Evolutionary conservation across 2,888 invertebrate species (phyloP), one percentile per base, ranked within the genome.

Genomic region (Tromatobia lineatoria): DNA sequence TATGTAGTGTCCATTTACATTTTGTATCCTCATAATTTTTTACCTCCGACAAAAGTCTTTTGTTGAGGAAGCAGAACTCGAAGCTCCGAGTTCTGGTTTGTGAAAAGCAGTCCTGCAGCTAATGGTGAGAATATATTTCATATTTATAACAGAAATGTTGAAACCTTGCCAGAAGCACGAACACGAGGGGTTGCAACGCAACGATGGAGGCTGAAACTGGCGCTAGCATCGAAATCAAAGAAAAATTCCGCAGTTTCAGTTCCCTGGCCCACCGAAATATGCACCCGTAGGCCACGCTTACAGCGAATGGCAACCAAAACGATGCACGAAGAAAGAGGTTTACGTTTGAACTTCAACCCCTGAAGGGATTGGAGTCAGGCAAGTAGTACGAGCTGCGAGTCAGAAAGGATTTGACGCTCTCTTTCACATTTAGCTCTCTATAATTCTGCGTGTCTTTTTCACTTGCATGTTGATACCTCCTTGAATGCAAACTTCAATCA

Each of bases 351-450:
- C 81, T 81, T 79, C 81, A 70, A 18, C 38, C 54, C 70, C 69
- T 61, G 29, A 66, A 75, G 57, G 80, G 76, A 54, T 45, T 42
- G 6, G 47, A 66, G 64, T 34, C 34, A n/a, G 69, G 81, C 70
- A 59, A 80, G 84, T n/a, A 86, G 81, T 75, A 79, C 75, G 52
- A 64, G 38, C 66, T 61, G 73, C 70, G 82, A 82, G 79, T 82
- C 81, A 82, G 80, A 85, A 87, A 86, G 85, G 80, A 86, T 82
- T 84, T 71, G 71, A 80, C 70, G 45, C 66, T 64, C 50, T 70
- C 73, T 47, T 79, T 80, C 82, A 50, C 77, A 80, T 69, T 77
- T 57, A 75, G 59, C 74, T 76, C 67, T 80, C 71, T 45, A 47
- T 47, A 73, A 45, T 47, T 64, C 42, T 34, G 25, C 67, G 45